Evolutionary conservation across 2,888 invertebrate species (phyloP), one percentile per base, ranked within the genome.

Genomic region (Parthenolecanium corni): DNA sequence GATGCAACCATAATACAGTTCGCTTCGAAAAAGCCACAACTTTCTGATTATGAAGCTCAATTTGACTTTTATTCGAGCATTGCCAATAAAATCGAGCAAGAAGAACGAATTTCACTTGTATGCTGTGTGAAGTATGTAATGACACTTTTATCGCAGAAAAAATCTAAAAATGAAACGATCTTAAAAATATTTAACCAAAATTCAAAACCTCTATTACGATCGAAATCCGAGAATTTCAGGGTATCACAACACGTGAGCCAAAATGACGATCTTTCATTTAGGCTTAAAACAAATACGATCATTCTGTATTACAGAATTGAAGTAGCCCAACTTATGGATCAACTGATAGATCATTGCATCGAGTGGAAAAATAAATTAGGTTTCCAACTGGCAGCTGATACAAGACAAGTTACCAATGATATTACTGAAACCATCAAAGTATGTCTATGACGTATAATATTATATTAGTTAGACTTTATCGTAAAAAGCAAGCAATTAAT

Each of bases 61-160:
- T 63, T 52, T n/a, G 47, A 63, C 54, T 54, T 63, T 46, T 63
- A 63, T 47, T 42, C 53, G 18, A 36, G 46, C 23, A 31, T 63
- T 11, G 51, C 24, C 2, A 40, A 16, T 38, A 49, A 61, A 61
- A 61, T 61, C 21, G 61, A 61, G n/a, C 31, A 61, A 51, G 61
- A 61, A 51, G 1, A n/a, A 16, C 61, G 20, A 3, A 21, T 61
- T 11, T 6, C 49, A 6, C 38, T 21, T 16, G 51, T 61, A 11
- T 40, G 14, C 23, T 61, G 61, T 12, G 61, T 61, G 20, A 61
- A 61, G 61, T 61, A 38, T 3, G 25, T n/a, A n/a, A 3, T 51
- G 20, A 51, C n/a, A 23, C 20, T 51, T 6, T 20, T 51, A 1
- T 9, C n/a, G 46, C 2, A 6, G n/a, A 11, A 38, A 38, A 38